These are phyloP conservation scores for Drosophila koepferae DNA, from an alignment of 2,888 invertebrate genomes.

Conservation along the genomic window DNA sequence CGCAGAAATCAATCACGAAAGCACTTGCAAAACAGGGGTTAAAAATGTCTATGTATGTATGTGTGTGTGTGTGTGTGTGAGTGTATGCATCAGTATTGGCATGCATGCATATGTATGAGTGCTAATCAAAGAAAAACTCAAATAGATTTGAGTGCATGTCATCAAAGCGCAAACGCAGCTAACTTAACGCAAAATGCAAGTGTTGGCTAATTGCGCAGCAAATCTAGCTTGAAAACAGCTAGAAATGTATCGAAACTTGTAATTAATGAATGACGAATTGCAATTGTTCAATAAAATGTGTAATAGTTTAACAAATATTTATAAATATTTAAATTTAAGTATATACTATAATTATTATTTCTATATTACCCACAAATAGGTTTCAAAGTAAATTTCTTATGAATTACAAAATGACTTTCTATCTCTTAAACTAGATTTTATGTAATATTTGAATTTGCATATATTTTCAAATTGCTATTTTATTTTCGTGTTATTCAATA, in stretches of 20 bases:
- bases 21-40: not conserved
- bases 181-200: not conserved
- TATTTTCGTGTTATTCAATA: too few relatives aligned
- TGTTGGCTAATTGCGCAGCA: not conserved
- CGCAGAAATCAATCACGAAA: constrained; percentile 55
- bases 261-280: not conserved
- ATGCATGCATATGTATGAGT: not conserved
- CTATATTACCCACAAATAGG: not conserved
- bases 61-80: not conserved
- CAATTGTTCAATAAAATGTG: not conserved
- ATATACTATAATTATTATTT: not conserved
- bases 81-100: not conserved
- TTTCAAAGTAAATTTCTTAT: not conserved
- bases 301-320: not conserved
- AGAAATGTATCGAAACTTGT: not conserved
- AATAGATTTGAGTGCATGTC: not conserved
- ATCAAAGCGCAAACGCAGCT: not conserved
- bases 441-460: not conserved
- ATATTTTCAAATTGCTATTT: too few relatives aligned
- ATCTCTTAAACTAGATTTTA: too few relatives aligned
- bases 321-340: not conserved
- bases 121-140: not conserved
- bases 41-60: not conserved
- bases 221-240: not conserved
- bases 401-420: too few relatives aligned